phyloP scores from a whole-genome alignment of 2,113 vertebrate species.

The Anthoscopus minutus region DNA sequence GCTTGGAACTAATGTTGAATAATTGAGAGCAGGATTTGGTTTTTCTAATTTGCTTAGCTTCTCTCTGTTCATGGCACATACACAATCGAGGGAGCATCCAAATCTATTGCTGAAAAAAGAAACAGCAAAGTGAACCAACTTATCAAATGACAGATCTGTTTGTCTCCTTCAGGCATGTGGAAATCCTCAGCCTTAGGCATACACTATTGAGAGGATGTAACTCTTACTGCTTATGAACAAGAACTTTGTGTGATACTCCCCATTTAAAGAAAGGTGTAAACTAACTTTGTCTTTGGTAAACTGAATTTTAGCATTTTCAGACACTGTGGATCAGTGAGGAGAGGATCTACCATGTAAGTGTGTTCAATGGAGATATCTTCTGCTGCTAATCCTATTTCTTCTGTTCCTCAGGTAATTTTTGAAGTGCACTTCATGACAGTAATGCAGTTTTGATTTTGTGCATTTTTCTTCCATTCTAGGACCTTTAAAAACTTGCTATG shows the following conservation, averaged over 20 bases:
- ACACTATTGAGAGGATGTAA: fast-evolving
- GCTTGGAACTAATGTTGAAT: neutral
- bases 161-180: neutral
- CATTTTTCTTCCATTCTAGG: neutral
- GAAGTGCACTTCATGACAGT: neutral
- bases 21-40: neutral
- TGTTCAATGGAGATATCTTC: neutral
- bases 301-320: neutral
- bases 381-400: neutral
- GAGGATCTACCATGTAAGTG: neutral
- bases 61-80: neutral
- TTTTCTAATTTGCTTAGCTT: neutral
- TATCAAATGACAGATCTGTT: neutral
- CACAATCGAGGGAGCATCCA: neutral
- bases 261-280: neutral
- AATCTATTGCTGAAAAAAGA: neutral
- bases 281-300: neutral
- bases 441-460: neutral
- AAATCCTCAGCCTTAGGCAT: neutral
- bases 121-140: neutral
- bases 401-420: neutral
- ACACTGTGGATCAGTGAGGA: neutral
- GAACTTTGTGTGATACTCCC: neutral
- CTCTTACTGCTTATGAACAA: neutral
- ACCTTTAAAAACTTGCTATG: neutral